phyloP scores from a whole-genome alignment of 1,140 invertebrate species.

The Aphelinus certus region DNA sequence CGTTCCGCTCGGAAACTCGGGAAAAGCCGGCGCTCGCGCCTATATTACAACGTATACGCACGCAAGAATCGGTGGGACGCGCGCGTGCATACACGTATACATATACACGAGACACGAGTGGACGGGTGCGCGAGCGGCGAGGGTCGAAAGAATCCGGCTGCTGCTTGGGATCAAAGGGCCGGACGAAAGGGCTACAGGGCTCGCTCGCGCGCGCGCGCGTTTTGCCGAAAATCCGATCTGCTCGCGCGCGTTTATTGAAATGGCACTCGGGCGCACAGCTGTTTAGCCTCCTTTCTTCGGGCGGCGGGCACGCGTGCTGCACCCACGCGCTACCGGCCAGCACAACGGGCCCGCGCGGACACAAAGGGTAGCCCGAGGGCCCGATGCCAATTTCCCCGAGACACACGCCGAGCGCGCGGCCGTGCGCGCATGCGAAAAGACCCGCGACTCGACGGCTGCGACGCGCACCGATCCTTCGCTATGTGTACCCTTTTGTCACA shows the following conservation, averaged over 20 bases:
- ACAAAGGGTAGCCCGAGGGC: no score
- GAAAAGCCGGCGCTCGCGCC: neutral
- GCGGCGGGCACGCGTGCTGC: neutral
- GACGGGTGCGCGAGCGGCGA: neutral
- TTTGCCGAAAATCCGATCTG: constrained; percentile 36
- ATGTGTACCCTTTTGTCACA: constrained; percentile 20
- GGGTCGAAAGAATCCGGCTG: constrained; percentile 2
- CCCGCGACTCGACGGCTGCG: neutral
- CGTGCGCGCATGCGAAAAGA: neutral
- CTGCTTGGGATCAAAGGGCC: constrained; percentile 35
- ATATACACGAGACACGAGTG: neutral
- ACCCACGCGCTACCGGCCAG: no score
- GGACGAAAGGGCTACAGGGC: neutral
- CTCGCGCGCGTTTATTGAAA: constrained; percentile 49
- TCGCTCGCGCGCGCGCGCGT: neutral
- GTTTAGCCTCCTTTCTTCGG: constrained; percentile 43
- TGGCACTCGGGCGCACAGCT: constrained; percentile 51
- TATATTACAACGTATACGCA: neutral
- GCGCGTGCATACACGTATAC: neutral
- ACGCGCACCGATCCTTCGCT: neutral
- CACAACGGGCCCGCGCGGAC: no score
- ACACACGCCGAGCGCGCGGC: neutral
- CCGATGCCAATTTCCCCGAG: no score
- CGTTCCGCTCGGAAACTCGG: no score
- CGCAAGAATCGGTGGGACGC: neutral